A percentile compares a stretch with the other conserved stretches of the same genome.
Conservation (phyloP, 1,140 invertebrate species). For the Orchestia grillus region DNA sequence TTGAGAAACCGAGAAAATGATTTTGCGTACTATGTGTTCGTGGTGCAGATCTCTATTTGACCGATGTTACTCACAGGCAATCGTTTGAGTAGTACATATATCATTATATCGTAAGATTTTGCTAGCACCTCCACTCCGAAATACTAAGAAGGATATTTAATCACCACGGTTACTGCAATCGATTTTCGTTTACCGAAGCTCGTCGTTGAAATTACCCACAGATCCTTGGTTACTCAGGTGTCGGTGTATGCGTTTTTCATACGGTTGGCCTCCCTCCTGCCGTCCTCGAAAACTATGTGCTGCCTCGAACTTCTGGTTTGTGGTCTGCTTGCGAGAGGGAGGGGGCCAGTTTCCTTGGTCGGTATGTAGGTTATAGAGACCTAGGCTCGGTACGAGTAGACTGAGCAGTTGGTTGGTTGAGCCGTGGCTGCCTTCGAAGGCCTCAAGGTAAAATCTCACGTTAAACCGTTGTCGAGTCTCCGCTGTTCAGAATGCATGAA, state of each 20-base stretch:
- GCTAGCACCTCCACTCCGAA: neutral
- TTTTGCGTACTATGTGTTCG: too few species aligned
- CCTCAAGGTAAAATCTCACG: constrained; percentile 11
- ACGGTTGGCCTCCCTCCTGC: neutral
- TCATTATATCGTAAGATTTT: too few species aligned
- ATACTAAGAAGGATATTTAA: neutral
- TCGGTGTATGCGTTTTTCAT: neutral
- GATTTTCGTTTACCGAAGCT: neutral
- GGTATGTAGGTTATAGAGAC: constrained; percentile 37
- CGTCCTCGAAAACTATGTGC: neutral
- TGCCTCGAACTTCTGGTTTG: neutral
- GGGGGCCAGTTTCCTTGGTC: constrained; percentile 24
- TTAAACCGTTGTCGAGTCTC: neutral
- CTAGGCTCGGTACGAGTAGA: neutral
- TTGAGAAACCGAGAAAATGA: too few species aligned
- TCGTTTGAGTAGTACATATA: too few species aligned
- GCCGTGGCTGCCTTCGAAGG: neutral
- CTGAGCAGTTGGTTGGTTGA: neutral
- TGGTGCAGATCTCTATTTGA: too few species aligned
- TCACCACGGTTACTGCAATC: neutral
- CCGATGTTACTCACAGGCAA: too few species aligned
- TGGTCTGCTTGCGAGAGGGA: neutral
- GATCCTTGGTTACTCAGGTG: neutral
- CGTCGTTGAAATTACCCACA: neutral
- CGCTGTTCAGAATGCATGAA: neutral